A percentile compares a stretch with the other conserved stretches of the same genome.
These are phyloP conservation scores for Callaeas wilsoni DNA, from an alignment of 2,113 vertebrate species.

Conservation along the genomic window DNA sequence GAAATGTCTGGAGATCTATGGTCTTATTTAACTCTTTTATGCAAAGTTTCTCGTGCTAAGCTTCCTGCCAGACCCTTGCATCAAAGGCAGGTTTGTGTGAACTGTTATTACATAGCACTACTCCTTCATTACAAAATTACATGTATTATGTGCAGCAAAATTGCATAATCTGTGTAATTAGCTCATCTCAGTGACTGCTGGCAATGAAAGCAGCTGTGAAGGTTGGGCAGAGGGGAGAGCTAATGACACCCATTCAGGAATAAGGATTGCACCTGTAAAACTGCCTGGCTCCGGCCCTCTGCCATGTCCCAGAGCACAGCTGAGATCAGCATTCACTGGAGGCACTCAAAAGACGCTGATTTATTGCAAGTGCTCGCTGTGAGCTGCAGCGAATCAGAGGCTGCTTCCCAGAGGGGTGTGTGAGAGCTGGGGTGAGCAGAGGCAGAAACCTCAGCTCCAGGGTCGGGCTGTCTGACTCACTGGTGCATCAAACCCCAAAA, in stretches of 20 bases:
- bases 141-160: background rate
- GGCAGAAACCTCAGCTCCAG: background rate
- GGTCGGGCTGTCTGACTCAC: background rate
- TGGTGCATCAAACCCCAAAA: background rate
- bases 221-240: background rate
- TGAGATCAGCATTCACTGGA: background rate
- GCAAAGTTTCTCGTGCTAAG: background rate
- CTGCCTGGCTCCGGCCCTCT: background rate
- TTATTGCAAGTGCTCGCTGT: background rate
- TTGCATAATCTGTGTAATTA: slow-evolving; percentile 31
- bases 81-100: background rate
- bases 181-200: background rate
- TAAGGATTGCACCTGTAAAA: background rate
- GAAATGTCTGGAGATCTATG: background rate
- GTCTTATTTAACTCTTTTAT: background rate
- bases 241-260: background rate
- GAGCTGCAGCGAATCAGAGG: background rate
- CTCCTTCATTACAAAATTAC: slow-evolving; percentile 33
- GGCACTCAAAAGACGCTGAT: background rate
- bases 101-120: background rate
- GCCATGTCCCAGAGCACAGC: background rate
- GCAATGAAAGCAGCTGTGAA: background rate
- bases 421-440: background rate
- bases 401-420: background rate
- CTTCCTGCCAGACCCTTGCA: background rate